Percentiles rank a stretch among this genome's conserved stretches.
Evolutionary conservation across 2,888 invertebrate genomes (phyloP).

Genomic region (Eupsilia transversa): DNA sequence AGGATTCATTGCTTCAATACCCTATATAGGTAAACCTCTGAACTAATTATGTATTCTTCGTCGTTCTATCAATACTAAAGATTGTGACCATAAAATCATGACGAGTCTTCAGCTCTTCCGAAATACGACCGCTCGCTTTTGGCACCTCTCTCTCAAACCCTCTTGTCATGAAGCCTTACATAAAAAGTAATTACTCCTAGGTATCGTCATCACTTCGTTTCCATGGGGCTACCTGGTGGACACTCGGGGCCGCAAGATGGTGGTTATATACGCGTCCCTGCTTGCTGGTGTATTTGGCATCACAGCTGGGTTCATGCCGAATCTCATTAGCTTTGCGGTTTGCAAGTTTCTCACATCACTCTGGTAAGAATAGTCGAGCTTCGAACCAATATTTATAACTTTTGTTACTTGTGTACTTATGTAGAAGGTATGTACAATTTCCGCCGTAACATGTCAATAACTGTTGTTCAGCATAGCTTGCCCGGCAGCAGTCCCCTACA

Average conservation of each 20-base stretch:
- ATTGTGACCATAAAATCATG: background rate
- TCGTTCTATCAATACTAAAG: background rate
- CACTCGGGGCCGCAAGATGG: too few relatives aligned
- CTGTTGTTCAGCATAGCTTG: conserved; percentile 82
- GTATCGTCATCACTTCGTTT: too few relatives aligned
- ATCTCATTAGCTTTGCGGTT: conserved; percentile 90
- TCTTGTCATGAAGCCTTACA: background rate
- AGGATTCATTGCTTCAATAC: conserved; percentile 91
- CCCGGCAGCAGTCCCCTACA: conserved; percentile 85
- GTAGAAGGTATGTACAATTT: background rate
- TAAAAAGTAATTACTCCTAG: too few relatives aligned
- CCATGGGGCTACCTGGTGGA: too few relatives aligned
- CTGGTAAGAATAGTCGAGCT: conserved; percentile 74
- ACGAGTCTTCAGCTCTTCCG: background rate
- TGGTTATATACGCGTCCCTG: too few relatives aligned
- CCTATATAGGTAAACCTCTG: conserved; percentile 90
- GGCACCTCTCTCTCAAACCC: too few relatives aligned
- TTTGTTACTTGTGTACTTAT: too few relatives aligned
- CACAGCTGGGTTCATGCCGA: too few relatives aligned
- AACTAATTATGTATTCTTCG: background rate
- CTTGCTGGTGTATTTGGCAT: too few relatives aligned
- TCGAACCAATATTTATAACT: background rate
- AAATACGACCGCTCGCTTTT: background rate
- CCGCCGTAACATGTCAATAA: background rate
- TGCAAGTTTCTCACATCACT: conserved; percentile 91